A percentile compares a stretch with the other conserved stretches of the same genome.
Conservation (phyloP, 23 tunicate species). For the Halocynthia aurantium region DNA sequence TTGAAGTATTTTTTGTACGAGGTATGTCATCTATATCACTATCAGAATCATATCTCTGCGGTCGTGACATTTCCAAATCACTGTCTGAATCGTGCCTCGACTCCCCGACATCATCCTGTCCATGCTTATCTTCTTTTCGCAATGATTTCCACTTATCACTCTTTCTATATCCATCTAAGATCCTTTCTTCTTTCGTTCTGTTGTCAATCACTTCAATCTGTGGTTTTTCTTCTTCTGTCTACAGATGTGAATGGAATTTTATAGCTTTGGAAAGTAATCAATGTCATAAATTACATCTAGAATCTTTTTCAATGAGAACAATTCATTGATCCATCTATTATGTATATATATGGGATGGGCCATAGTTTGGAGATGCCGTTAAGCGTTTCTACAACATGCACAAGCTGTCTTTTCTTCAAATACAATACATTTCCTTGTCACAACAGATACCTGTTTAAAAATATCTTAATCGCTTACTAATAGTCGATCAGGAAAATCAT, state of each 20-base stretch:
- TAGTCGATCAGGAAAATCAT: conserved; percentile 50
- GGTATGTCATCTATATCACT: conserved; percentile 8
- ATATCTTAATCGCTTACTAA: conserved; percentile 26
- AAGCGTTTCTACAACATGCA: no score
- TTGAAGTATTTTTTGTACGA: not conserved
- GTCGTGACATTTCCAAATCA: conserved; percentile 2
- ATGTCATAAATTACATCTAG: not conserved
- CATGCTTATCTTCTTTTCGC: conserved; percentile 10
- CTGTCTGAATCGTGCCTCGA: conserved; percentile 28
- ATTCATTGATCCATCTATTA: not conserved
- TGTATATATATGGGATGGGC: not conserved
- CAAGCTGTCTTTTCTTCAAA: no score
- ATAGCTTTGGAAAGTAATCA: not conserved
- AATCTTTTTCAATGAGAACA: not conserved
- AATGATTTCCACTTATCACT: conserved; percentile 67
- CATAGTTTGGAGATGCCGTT: no score
- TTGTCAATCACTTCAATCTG: conserved; percentile 55
- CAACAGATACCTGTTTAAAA: no score
- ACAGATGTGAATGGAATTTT: not conserved
- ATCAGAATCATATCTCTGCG: not conserved
- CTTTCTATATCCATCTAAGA: conserved; percentile 50
- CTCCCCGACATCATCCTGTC: not conserved
- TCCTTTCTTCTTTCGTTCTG: conserved; percentile 67
- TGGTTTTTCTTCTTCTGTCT: conserved; percentile 74
- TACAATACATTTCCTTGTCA: no score